Conservation (phyloP, 2,888 invertebrate genomes). For the Myathropa florea region DNA sequence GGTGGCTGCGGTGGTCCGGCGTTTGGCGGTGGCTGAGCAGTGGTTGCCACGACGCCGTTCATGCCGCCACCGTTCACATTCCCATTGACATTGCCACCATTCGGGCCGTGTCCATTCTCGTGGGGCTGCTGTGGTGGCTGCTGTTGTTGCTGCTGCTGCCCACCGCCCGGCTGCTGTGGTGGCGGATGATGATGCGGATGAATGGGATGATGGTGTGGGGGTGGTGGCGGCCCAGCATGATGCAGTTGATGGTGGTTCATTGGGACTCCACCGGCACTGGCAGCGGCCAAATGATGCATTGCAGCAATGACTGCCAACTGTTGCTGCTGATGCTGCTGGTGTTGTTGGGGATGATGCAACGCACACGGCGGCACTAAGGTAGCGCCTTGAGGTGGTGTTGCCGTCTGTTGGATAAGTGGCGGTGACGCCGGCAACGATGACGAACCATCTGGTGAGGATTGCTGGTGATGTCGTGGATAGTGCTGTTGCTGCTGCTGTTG, state of each 20-base stretch:
- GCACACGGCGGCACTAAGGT: conserved; percentile 78
- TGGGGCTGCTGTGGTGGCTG: conserved; percentile 73
- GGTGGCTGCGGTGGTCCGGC: conserved; percentile 71
- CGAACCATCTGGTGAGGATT: conserved; percentile 77
- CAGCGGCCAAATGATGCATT: conserved; percentile 76
- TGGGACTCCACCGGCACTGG: conserved; percentile 58
- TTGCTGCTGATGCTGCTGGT: conserved; percentile 78
- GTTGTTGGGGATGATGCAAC: conserved; percentile 74
- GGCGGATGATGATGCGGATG: conserved; percentile 72
- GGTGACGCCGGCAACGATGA: conserved; percentile 78
- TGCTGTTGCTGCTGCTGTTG: conserved; percentile 64
- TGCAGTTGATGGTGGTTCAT: conserved; percentile 72
- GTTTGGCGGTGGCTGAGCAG: conserved; percentile 64
- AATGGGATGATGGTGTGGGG: conserved; percentile 71
- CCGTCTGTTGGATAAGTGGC: conserved; percentile 77
- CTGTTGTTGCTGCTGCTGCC: conserved; percentile 71
- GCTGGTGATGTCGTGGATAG: conserved; percentile 73
- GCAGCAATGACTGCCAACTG: conserved; percentile 78
- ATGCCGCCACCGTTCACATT: conserved; percentile 64
- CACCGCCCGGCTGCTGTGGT: conserved; percentile 51
- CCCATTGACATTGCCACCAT: conserved; percentile 68
- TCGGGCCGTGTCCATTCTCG: conserved; percentile 66
- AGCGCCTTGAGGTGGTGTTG: conserved; percentile 77
- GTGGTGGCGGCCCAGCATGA: conserved; percentile 69
- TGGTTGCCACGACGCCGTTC: conserved; percentile 74